These are phyloP conservation scores for Aurelia sp. DNA, from an alignment of 30 jellyfish, hydroid and myxozoan species.

Conservation along the genomic window DNA sequence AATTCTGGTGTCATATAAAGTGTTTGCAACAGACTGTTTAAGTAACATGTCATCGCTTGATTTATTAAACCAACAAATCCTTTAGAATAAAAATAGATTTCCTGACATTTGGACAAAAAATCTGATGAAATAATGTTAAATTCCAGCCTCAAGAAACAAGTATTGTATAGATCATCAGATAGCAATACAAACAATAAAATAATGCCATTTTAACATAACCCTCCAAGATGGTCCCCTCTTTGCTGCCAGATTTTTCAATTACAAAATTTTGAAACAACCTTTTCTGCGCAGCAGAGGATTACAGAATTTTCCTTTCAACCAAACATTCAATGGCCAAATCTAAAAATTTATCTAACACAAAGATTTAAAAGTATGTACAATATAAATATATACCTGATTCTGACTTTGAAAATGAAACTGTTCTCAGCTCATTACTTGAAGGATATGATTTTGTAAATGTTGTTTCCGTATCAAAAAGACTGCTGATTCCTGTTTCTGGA, in stretches of 20 bases:
- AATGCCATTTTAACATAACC: too few species aligned
- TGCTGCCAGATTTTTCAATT: too few species aligned
- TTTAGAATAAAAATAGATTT: constrained; percentile 5
- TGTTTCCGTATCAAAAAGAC: constrained; percentile 45
- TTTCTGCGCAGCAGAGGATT: not conserved
- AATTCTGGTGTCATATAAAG: constrained; percentile 96
- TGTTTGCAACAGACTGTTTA: constrained; percentile 93
- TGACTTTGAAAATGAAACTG: constrained; percentile 27
- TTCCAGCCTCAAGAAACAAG: too few species aligned
- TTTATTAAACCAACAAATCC: constrained; percentile 92
- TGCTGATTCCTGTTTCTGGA: constrained; percentile 49
- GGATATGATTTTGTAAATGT: constrained; percentile 4
- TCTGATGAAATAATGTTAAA: not conserved
- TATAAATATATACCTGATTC: constrained; percentile 35
- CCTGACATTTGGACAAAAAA: not conserved
- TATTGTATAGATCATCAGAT: too few species aligned
- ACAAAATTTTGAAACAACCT: too few species aligned
- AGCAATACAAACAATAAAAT: too few species aligned
- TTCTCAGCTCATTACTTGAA: not conserved
- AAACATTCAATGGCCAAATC: not conserved
- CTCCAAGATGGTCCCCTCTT: too few species aligned
- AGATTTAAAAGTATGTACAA: not conserved
- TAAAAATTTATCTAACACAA: not conserved
- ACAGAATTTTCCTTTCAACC: not conserved
- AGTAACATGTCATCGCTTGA: constrained; percentile 97